A percentile compares a stretch with the other conserved stretches of the same genome.
phyloP scores from a whole-genome alignment of 2,888 invertebrate species.

The Dendrolimus houi region DNA sequence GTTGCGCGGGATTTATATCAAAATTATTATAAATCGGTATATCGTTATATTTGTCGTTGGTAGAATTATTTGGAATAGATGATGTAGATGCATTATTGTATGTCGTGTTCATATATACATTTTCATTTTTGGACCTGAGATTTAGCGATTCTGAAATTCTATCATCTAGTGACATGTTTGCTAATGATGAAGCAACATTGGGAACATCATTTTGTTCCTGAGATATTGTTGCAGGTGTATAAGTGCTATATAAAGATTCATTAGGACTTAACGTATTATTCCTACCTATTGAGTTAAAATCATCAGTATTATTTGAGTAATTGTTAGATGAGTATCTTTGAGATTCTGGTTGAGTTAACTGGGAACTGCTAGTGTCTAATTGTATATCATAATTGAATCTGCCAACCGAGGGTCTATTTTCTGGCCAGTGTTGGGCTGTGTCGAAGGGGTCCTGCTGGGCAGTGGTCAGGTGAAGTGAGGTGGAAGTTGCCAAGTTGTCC shows the following conservation, averaged over 20 bases:
- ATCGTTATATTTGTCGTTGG: conserved; percentile 37
- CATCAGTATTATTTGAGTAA: conserved; percentile 13
- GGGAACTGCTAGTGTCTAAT: conserved; percentile 16
- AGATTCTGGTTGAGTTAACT: conserved; percentile 37
- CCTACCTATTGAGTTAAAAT: neutral
- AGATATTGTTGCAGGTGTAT: conserved; percentile 34
- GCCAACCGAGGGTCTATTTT: conserved; percentile 20
- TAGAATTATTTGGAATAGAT: conserved; percentile 14
- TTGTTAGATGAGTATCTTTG: conserved; percentile 36
- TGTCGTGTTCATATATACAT: conserved; percentile 40
- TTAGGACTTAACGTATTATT: neutral
- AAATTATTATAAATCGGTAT: conserved; percentile 54
- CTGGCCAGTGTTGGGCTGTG: conserved; percentile 47
- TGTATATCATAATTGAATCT: conserved; percentile 23
- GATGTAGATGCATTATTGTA: conserved; percentile 32
- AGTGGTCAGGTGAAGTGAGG: conserved; percentile 10
- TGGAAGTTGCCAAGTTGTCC: conserved; percentile 40
- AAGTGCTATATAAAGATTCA: conserved; percentile 12
- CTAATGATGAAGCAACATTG: conserved; percentile 28
- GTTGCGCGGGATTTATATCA: conserved; percentile 46
- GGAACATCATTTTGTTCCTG: conserved; percentile 33
- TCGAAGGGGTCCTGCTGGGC: conserved; percentile 52
- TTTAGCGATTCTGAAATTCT: conserved; percentile 67
- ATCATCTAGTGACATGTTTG: conserved; percentile 62
- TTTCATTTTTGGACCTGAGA: conserved; percentile 58